Base-by-base conservation (phyloP, 1,140 invertebrate species). In the Triops cancriformis region DNA sequence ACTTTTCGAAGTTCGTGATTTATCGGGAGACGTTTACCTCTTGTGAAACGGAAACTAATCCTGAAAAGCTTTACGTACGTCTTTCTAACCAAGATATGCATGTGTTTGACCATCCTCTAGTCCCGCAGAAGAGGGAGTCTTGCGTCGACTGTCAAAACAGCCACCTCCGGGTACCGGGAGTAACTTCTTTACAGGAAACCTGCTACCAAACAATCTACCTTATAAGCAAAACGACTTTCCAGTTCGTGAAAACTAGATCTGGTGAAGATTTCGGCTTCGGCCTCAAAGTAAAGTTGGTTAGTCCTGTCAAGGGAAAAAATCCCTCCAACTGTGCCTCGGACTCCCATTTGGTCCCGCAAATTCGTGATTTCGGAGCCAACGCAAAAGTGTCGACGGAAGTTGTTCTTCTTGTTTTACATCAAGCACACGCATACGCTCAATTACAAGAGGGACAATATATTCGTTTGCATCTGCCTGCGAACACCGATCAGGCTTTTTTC, bases 11-110 rank as follows among this genome's bases (percentile, higher is more conserved):
- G 42, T 78, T 78, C 31, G 12, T 73, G 37, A 37, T 78, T 28
- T 73, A 78, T 43, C 72, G 73, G 14, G 77, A 78, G 74, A 43
- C 23, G 23, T 78, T 78, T 73, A 26, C 41, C 11, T 42, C 23
- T 23, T 26, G 26, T 26, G 41, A 45, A 18, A 43, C n/a, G 14
- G 31, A 74, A 18, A 18, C 14, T 18, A 27, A 28, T n/a, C 31
- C 10, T n/a, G 31, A 75, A 12, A 37, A 75, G 9, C 28, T 42
- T 7, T 23, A 43, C 26, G 26, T 76, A 43, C 64, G 64, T 7
- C 18, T 76, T 28, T 51, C 42, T 23, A 76, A 51, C 41, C 42
- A 76, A 27, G 75, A 76, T 26, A 28, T 76, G 26, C 75, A 76
- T 41, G 41, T 64, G 18, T 43, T 64, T 9, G 64, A 64, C 42